phyloP scores from a whole-genome alignment of 1,140 invertebrate species.

The Coelopa frigida region DNA sequence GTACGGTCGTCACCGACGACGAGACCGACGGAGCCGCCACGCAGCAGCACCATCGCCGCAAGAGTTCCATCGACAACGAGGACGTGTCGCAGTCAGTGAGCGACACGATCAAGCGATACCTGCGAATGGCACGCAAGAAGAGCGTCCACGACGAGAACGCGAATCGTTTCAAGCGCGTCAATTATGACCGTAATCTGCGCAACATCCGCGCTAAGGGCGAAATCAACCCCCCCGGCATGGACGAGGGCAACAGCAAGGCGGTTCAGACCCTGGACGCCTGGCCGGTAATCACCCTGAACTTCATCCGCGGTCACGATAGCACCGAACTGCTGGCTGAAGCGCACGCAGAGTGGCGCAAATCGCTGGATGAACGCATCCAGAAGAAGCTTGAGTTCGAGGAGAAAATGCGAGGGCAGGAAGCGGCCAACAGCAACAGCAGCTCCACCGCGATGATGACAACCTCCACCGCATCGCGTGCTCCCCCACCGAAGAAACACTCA shows the following conservation, averaged over 20 bases:
- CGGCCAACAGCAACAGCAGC: background rate
- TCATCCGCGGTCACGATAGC: conserved; percentile 26
- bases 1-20: conserved; percentile 33
- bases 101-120: conserved; percentile 75
- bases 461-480: background rate
- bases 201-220: conserved; percentile 75
- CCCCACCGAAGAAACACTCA: background rate
- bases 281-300: conserved; percentile 48
- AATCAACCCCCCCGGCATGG: conserved; percentile 63
- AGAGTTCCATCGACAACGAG: conserved; percentile 71
- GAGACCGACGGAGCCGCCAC: conserved; percentile 7
- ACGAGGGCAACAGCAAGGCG: conserved; percentile 63
- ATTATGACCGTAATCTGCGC: conserved; percentile 75
- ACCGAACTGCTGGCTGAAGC: conserved; percentile 18
- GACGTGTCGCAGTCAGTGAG: conserved; percentile 78
- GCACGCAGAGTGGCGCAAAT: conserved; percentile 27
- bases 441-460: no score
- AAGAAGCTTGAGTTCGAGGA: conserved; percentile 23
- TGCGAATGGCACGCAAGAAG: conserved; percentile 78
- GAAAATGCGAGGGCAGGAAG: background rate
- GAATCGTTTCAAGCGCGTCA: conserved; percentile 77
- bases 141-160: conserved; percentile 71
- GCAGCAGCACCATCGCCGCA: conserved; percentile 42
- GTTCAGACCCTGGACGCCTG: conserved; percentile 68
- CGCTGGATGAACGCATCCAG: conserved; percentile 21